Evolutionary conservation across 2,113 vertebrate species (phyloP).

Genomic region (Channa argus): DNA sequence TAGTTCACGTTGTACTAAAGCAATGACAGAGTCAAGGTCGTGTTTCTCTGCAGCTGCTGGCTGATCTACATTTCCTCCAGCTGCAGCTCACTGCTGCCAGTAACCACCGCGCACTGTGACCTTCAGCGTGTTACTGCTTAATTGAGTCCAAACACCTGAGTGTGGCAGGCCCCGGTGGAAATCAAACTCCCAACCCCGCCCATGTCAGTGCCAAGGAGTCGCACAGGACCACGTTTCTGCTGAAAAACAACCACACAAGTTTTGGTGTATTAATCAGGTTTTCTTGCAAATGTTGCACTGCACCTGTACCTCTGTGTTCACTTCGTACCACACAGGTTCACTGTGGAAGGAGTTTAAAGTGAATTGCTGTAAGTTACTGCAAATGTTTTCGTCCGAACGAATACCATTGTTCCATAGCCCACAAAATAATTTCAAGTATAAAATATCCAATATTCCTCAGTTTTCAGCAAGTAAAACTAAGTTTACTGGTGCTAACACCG

Average conservation of each 20-base stretch:
- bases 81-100: slow-evolving; percentile 37
- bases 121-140: slow-evolving; percentile 49
- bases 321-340: neutral
- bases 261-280: neutral
- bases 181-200: slow-evolving; percentile 33
- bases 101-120: slow-evolving; percentile 24
- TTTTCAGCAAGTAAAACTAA: no score
- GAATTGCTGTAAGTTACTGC: no score
- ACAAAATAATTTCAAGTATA: no score
- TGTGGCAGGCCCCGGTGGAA: slow-evolving; percentile 31
- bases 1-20: slow-evolving; percentile 1
- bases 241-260: slow-evolving; percentile 3
- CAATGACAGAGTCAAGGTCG: slow-evolving; percentile 44
- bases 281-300: no score
- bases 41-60: slow-evolving; percentile 12
- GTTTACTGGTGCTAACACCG: no score
- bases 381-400: no score
- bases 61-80: slow-evolving; percentile 56
- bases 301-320: no score
- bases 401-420: no score
- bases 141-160: slow-evolving; percentile 52
- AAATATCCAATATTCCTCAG: no score
- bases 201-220: neutral
- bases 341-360: neutral
- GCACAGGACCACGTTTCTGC: neutral